Evolutionary conservation across 2,113 vertebrate genomes (phyloP).

Genomic region (Camarhynchus parvulus): DNA sequence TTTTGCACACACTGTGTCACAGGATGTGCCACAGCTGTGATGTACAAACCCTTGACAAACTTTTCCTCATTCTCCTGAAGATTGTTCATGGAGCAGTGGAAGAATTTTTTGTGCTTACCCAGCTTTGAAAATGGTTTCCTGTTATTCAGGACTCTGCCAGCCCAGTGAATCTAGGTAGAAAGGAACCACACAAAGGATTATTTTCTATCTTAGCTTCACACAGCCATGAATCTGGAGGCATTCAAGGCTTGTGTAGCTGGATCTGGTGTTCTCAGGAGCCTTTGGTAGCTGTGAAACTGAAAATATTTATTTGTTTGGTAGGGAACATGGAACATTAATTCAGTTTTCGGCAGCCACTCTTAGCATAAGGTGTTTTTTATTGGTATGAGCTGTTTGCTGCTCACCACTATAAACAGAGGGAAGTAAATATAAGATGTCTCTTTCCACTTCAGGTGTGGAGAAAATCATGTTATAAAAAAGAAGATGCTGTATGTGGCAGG

Average conservation of each 20-base stretch:
- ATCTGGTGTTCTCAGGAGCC: neutral
- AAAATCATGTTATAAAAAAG: slow-evolving; percentile 2
- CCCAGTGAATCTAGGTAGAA: neutral
- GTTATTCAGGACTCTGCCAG: neutral
- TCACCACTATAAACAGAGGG: neutral
- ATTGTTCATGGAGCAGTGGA: neutral
- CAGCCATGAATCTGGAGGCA: neutral
- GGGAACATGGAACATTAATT: neutral
- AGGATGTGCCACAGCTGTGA: neutral
- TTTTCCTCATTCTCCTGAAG: neutral
- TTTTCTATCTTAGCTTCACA: neutral
- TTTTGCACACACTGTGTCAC: neutral
- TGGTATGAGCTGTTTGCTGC: neutral
- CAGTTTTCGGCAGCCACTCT: neutral
- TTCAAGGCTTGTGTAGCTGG: neutral
- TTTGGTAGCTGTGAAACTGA: neutral
- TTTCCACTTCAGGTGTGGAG: neutral
- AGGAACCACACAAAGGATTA: neutral
- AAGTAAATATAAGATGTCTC: neutral
- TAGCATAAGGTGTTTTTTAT: neutral
- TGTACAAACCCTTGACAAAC: neutral
- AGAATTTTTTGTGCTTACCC: neutral
- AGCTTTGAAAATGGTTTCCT: slow-evolving; percentile 12
- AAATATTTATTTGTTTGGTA: neutral
- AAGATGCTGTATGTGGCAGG: neutral